These are phyloP conservation scores for Endotricha flammealis DNA, from an alignment of 2,888 invertebrate genomes.

Conservation along the genomic window DNA sequence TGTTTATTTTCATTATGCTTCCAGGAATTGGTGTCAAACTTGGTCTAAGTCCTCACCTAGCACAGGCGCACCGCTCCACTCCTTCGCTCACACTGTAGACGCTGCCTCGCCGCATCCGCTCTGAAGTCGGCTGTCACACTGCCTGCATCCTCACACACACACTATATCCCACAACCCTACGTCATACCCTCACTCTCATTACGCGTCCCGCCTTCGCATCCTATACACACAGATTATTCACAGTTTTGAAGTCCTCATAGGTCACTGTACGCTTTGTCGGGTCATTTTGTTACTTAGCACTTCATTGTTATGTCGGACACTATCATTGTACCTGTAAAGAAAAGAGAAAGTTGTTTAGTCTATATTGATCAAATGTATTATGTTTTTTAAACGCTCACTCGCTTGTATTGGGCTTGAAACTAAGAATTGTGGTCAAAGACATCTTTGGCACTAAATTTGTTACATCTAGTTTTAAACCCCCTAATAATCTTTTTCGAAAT, in stretches of 20 bases:
- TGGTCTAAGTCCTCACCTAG: constrained; percentile 51
- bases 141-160: constrained; percentile 35
- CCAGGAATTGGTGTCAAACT: too few relatives aligned
- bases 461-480: too few relatives aligned
- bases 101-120: constrained; percentile 70
- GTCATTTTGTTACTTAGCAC: background rate
- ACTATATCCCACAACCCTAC: constrained; percentile 5
- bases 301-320: background rate
- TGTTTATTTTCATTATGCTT: too few relatives aligned
- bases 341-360: background rate
- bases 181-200: constrained; percentile 14
- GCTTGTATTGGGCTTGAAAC: too few relatives aligned
- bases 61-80: constrained; percentile 70
- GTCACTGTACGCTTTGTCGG: constrained; percentile 1
- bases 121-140: constrained; percentile 49
- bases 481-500: too few relatives aligned
- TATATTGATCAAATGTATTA: too few relatives aligned
- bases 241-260: constrained; percentile 3
- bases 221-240: constrained; percentile 10
- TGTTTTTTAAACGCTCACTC: too few relatives aligned
- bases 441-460: too few relatives aligned
- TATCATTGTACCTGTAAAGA: background rate
- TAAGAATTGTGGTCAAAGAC: too few relatives aligned
- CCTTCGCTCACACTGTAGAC: constrained; percentile 73
- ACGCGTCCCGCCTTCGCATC: constrained; percentile 28